phyloP scores from a whole-genome alignment of 2,888 invertebrate genomes.

The Byasa hedistus region DNA sequence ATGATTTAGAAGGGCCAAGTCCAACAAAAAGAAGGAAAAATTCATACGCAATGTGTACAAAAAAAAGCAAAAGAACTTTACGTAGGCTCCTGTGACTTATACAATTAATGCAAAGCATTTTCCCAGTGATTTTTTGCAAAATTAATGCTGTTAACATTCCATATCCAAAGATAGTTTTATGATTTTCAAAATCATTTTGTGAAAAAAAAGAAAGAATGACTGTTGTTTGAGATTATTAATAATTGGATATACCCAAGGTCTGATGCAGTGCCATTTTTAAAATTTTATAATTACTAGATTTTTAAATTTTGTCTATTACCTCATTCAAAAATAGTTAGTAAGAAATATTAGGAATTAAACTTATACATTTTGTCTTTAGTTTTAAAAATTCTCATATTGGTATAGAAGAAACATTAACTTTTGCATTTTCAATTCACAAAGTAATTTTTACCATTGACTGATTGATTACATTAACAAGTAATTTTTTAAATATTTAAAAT shows the following conservation, averaged over 20 bases:
- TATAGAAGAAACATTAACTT: background rate
- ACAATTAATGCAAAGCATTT: slow-evolving; percentile 37
- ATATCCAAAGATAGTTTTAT: slow-evolving; percentile 46
- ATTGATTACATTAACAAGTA: background rate
- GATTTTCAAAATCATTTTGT: slow-evolving; percentile 39
- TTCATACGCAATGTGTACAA: slow-evolving; percentile 59
- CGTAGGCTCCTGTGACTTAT: slow-evolving; percentile 59
- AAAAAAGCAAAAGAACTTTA: slow-evolving; percentile 68
- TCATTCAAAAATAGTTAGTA: slow-evolving; percentile 24
- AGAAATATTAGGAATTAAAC: slow-evolving; percentile 23
- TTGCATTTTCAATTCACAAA: slow-evolving; percentile 2
- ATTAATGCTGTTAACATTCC: slow-evolving; percentile 56
- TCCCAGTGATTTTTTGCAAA: slow-evolving; percentile 49
- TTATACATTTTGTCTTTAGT: slow-evolving; percentile 2
- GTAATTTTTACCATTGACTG: slow-evolving; percentile 11
- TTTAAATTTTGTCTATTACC: slow-evolving; percentile 30
- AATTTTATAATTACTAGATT: slow-evolving; percentile 26
- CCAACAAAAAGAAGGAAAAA: slow-evolving; percentile 73
- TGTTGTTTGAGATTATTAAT: slow-evolving; percentile 37
- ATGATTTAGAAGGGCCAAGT: slow-evolving; percentile 70
- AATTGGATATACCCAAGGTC: slow-evolving; percentile 41
- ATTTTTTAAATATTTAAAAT: background rate
- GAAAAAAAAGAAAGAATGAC: slow-evolving; percentile 33
- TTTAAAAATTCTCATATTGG: background rate
- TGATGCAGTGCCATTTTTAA: slow-evolving; percentile 46